phyloP scores from a whole-genome alignment of 2,888 invertebrate genomes.

The Zonitis immaculata region DNA sequence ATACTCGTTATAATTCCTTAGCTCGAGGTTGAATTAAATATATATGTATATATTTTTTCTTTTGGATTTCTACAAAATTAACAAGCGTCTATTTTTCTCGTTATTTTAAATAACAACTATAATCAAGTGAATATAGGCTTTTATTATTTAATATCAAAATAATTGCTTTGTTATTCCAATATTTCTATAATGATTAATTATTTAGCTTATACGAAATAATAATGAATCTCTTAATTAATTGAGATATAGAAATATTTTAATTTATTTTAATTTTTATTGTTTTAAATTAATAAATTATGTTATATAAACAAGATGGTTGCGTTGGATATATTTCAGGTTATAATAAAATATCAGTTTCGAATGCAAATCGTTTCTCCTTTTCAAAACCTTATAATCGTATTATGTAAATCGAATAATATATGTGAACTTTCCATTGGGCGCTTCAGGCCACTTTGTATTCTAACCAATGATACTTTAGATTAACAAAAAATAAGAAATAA shows the following conservation, averaged over 20 bases:
- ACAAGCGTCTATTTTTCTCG: no score
- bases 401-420: slow-evolving; percentile 30
- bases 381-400: slow-evolving; percentile 15
- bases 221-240: slow-evolving; percentile 15
- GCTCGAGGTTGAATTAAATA: no score
- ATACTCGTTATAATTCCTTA: no score
- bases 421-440: slow-evolving; percentile 28
- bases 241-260: no score
- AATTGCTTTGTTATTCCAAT: slow-evolving; percentile 5
- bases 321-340: not conserved
- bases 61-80: no score
- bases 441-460: slow-evolving; percentile 24
- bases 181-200: not conserved
- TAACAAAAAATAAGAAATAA: no score
- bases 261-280: no score
- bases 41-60: no score
- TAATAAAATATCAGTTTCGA: slow-evolving; percentile 5
- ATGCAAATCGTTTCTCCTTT: slow-evolving; percentile 20
- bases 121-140: not conserved
- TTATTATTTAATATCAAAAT: slow-evolving; percentile 9
- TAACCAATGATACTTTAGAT: slow-evolving; percentile 24
- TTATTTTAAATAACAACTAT: no score
- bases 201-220: not conserved
- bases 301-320: not conserved
- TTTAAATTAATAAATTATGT: no score